phyloP scores from a whole-genome alignment of 2,888 invertebrate genomes.

The Meiosimyza platycephala region DNA sequence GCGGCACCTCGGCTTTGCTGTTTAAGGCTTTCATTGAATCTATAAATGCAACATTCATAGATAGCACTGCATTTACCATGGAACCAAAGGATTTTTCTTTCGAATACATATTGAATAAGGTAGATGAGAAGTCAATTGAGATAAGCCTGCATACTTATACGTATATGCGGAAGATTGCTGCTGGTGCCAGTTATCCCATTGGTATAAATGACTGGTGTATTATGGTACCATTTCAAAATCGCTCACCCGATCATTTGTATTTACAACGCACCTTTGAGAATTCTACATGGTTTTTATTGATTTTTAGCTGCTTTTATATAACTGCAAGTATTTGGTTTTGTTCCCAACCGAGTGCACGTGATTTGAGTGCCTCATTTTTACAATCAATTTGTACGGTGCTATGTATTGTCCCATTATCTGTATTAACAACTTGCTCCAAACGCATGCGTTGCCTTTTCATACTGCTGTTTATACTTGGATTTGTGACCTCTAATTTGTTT shows the following conservation, averaged over 20 bases:
- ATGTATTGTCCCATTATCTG: conserved; percentile 46
- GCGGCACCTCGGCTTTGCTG: conserved; percentile 53
- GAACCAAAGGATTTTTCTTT: background rate
- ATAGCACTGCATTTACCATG: conserved; percentile 38
- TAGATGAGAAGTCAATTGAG: conserved; percentile 51
- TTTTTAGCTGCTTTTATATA: conserved; percentile 48
- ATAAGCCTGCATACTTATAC: conserved; percentile 56
- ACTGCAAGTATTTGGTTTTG: conserved; percentile 53
- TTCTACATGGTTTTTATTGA: conserved; percentile 51
- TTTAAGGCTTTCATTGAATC: conserved; percentile 52
- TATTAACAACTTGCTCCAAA: conserved; percentile 43
- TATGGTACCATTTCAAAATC: conserved; percentile 57
- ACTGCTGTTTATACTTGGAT: conserved; percentile 52
- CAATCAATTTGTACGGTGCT: conserved; percentile 54
- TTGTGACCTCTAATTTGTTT: conserved; percentile 56
- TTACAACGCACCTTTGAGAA: conserved; percentile 49
- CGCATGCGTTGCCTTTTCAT: conserved; percentile 53
- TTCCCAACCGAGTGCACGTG: conserved; percentile 48
- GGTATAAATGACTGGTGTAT: conserved; percentile 59
- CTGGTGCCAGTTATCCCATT: conserved; percentile 57
- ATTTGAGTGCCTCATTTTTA: conserved; percentile 51
- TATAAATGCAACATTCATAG: conserved; percentile 55
- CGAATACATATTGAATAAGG: background rate
- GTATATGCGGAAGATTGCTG: conserved; percentile 34
- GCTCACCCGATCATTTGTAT: conserved; percentile 52